Conservation (phyloP, 2,888 invertebrate genomes). For the Caenorhabditis japonica region DNA sequence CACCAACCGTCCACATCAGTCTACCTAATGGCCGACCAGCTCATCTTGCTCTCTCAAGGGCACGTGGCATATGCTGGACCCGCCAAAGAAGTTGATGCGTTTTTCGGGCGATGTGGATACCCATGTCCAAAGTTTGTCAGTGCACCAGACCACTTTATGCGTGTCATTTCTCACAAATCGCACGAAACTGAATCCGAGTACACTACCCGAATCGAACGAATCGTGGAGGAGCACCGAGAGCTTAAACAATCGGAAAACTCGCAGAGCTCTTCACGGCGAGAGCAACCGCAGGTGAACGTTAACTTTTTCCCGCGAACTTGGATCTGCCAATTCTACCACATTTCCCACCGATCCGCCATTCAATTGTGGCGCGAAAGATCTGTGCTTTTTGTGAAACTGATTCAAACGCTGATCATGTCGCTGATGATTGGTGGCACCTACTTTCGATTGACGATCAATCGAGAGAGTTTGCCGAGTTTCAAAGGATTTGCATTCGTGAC, state of each 20-base stretch:
- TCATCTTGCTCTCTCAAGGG: constrained; percentile 63
- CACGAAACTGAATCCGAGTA: constrained; percentile 52
- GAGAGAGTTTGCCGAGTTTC: constrained; percentile 92
- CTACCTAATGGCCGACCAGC: constrained; percentile 87
- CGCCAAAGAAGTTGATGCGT: constrained; percentile 52
- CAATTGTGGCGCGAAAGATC: constrained; percentile 38
- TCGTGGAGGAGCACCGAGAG: constrained; percentile 23
- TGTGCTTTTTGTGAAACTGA: constrained; percentile 25
- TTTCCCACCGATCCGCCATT: constrained; percentile 35
- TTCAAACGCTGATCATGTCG: constrained; percentile 82
- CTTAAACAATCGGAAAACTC: constrained; percentile 11
- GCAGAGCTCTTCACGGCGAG: constrained; percentile 31
- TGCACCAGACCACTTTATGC: constrained; percentile 77
- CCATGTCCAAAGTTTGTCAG: constrained; percentile 67
- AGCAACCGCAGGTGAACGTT: neutral
- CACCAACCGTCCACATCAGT: constrained; percentile 93
- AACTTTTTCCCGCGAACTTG: constrained; percentile 25
- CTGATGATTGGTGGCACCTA: constrained; percentile 88
- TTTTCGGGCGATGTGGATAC: constrained; percentile 60
- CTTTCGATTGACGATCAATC: constrained; percentile 86
- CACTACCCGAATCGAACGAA: constrained; percentile 37
- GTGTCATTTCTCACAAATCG: constrained; percentile 51
- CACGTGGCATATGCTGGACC: constrained; percentile 65
- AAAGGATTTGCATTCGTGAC: constrained; percentile 91
- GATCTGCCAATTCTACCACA: constrained; percentile 37